These are phyloP conservation scores for Echinarachnius parma DNA, from an alignment of 53 echinoderm and acorn worm genomes.

Conservation along the genomic window DNA sequence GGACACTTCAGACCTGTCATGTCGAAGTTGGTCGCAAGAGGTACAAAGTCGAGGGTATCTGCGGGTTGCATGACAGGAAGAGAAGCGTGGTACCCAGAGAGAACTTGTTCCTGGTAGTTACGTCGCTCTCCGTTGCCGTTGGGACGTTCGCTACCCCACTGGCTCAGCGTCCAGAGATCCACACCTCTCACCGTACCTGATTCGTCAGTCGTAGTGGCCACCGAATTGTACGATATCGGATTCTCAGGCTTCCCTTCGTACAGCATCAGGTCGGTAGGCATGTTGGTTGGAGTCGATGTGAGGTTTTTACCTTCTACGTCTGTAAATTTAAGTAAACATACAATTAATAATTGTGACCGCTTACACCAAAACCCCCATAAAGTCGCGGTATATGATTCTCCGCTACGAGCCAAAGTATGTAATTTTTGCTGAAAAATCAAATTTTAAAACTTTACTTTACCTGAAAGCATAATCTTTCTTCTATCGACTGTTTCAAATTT, in stretches of 20 bases:
- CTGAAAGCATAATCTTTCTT: no score
- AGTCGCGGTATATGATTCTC: no score
- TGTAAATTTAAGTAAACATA: neutral
- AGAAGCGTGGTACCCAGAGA: slow-evolving; percentile 72
- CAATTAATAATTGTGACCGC: neutral
- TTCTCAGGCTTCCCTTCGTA: slow-evolving; percentile 69
- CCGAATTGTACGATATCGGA: slow-evolving; percentile 49
- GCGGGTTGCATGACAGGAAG: slow-evolving; percentile 60
- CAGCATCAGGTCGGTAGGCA: slow-evolving; percentile 39
- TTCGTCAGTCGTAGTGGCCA: slow-evolving; percentile 55
- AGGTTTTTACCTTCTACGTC: slow-evolving; percentile 18
- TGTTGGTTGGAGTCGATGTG: slow-evolving; percentile 16
- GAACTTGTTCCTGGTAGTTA: slow-evolving; percentile 58
- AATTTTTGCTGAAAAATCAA: no score
- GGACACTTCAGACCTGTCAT: slow-evolving; percentile 73
- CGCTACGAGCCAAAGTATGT: no score
- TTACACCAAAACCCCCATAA: no score
- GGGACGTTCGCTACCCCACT: slow-evolving; percentile 77
- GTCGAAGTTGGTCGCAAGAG: slow-evolving; percentile 70
- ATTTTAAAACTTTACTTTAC: no score
- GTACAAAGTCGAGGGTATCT: slow-evolving; percentile 58
- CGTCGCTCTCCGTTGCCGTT: slow-evolving; percentile 77
- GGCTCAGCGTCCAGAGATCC: slow-evolving; percentile 73
- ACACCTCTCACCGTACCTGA: slow-evolving; percentile 63
- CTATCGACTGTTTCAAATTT: no score